These are phyloP conservation scores for Globicephala melas DNA, from an alignment of 2,113 vertebrate genomes.

Conservation along the genomic window DNA sequence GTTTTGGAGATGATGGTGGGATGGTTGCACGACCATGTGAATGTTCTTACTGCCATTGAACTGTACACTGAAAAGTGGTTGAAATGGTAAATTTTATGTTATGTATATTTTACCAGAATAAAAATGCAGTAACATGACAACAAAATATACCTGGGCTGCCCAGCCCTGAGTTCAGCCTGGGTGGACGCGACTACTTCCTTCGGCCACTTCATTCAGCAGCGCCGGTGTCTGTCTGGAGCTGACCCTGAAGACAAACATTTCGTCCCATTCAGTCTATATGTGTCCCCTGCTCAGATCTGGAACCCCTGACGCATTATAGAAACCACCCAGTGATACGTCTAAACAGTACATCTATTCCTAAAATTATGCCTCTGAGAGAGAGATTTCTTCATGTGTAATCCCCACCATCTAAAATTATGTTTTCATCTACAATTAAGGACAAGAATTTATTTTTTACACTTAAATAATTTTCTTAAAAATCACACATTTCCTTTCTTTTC, in stretches of 20 bases:
- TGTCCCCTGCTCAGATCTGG: fast-evolving
- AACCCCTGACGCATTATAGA: fast-evolving
- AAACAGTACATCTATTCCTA: not conserved
- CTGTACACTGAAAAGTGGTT: fast-evolving
- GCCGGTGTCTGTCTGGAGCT: fast-evolving
- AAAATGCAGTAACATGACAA: fast-evolving
- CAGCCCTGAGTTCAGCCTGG: fast-evolving
- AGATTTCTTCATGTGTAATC: not conserved
- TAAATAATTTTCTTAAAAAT: constrained; percentile 6
- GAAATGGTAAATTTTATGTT: fast-evolving
- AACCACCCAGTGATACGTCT: fast-evolving
- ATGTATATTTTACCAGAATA: fast-evolving
- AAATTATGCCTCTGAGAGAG: not conserved
- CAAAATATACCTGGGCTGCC: fast-evolving
- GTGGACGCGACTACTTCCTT: fast-evolving
- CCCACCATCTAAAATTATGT: not conserved
- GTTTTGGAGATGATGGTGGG: not conserved
- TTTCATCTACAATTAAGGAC: not conserved
- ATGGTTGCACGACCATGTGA: fast-evolving
- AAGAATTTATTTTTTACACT: not conserved
- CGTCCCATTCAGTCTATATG: fast-evolving
- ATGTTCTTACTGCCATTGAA: fast-evolving
- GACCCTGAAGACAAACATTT: fast-evolving
- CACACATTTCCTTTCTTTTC: not conserved
- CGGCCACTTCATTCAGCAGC: fast-evolving